These are phyloP conservation scores for Rosalia funebris DNA, from an alignment of 2,888 invertebrate genomes.

Conservation along the genomic window DNA sequence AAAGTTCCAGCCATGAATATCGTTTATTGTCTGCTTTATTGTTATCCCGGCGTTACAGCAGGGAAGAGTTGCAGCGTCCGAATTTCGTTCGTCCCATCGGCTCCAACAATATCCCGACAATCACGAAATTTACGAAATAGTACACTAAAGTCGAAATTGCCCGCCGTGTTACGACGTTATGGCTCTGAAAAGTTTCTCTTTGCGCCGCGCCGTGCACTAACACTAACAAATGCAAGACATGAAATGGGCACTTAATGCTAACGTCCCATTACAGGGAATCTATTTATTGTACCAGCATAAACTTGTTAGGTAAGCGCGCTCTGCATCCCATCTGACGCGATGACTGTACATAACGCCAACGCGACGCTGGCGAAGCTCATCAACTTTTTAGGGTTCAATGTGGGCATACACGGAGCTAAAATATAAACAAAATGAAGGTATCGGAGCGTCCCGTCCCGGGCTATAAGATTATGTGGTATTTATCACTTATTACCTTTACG, in stretches of 20 bases:
- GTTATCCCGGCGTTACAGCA: neutral
- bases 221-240: constrained; percentile 29
- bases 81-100: constrained; percentile 13
- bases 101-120: constrained; percentile 24
- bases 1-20: neutral
- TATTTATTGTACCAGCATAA: constrained; percentile 28
- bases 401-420: no score
- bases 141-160: constrained; percentile 10
- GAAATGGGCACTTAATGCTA: constrained; percentile 30
- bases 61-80: neutral
- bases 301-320: constrained; percentile 21
- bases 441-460: no score
- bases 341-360: constrained; percentile 44
- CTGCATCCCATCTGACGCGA: constrained; percentile 23
- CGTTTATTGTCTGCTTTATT: neutral
- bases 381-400: no score
- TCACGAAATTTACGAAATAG: constrained; percentile 25
- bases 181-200: constrained; percentile 5
- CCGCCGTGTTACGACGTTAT: neutral
- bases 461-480: no score
- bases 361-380: neutral
- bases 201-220: constrained; percentile 13
- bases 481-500: no score
- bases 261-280: constrained; percentile 29
- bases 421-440: no score